Conservation (phyloP, 2,888 invertebrate genomes). For the Dryobota labecula region DNA sequence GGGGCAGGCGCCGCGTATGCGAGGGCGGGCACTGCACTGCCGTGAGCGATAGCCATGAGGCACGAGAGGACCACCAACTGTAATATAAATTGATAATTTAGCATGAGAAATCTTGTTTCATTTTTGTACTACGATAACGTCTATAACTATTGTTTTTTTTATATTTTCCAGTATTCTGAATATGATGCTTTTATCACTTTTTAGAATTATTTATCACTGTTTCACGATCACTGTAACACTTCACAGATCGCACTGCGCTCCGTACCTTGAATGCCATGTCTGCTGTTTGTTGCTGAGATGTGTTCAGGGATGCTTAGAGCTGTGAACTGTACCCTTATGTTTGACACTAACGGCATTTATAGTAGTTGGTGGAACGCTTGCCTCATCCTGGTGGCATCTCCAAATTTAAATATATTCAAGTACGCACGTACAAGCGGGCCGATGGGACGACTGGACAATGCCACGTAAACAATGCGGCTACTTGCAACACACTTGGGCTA, state of each 20-base stretch:
- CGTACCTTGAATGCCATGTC: conserved; percentile 89
- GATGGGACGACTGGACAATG: conserved; percentile 87
- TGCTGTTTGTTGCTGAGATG: conserved; percentile 75
- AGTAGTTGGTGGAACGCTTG: conserved; percentile 82
- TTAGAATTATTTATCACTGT: conserved; percentile 50
- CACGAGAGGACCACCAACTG: conserved; percentile 86
- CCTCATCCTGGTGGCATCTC: conserved; percentile 89
- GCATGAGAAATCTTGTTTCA: background rate
- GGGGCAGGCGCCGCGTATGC: conserved; percentile 69
- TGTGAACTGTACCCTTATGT: conserved; percentile 86
- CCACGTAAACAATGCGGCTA: conserved; percentile 85
- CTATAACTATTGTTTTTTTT: background rate
- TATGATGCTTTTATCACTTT: conserved; percentile 38
- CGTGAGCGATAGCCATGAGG: conserved; percentile 80
- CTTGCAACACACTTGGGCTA: conserved; percentile 85
- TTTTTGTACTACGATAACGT: conserved; percentile 7
- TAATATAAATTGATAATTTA: conserved; percentile 38
- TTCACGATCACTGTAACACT: conserved; percentile 72
- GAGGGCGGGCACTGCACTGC: conserved; percentile 81
- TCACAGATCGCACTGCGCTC: conserved; percentile 73
- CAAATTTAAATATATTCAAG: conserved; percentile 91
- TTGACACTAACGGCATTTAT: conserved; percentile 84
- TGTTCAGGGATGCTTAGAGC: conserved; percentile 83
- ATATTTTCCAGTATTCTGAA: background rate
- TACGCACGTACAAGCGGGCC: conserved; percentile 87